Percentiles rank a stretch among this genome's conserved stretches.
Evolutionary conservation across 2,113 vertebrate species (phyloP).

Genomic region (Larimichthys crocea): DNA sequence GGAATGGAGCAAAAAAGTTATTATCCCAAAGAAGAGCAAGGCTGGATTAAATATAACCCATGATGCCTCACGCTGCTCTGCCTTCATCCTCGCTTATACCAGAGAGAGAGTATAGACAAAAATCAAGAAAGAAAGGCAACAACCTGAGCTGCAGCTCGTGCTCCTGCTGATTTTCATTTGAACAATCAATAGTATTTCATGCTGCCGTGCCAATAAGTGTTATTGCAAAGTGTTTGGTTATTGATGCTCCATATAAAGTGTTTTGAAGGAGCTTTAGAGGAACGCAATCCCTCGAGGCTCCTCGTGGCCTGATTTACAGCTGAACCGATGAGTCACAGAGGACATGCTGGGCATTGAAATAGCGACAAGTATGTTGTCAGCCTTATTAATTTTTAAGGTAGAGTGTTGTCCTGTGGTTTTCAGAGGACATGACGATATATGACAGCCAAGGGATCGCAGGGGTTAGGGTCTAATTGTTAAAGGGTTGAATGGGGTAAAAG

Average conservation of each 20-base stretch:
- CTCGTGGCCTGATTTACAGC: constrained; percentile 79
- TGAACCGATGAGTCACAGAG: constrained; percentile 77
- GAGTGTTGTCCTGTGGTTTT: constrained; percentile 71
- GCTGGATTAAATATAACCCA: constrained; percentile 98
- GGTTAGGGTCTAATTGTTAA: constrained; percentile 64
- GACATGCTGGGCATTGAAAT: constrained; percentile 76
- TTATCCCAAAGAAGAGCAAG: constrained; percentile 94
- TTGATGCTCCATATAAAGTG: constrained; percentile 72
- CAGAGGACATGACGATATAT: constrained; percentile 68
- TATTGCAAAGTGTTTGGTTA: constrained; percentile 75
- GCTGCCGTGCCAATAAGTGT: constrained; percentile 71
- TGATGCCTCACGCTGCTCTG: constrained; percentile 91
- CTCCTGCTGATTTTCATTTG: constrained; percentile 60
- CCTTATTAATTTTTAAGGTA: constrained; percentile 81
- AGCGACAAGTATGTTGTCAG: constrained; percentile 74
- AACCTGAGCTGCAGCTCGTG: constrained; percentile 11
- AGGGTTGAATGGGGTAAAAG: constrained; percentile 64
- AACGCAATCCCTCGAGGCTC: constrained; percentile 70
- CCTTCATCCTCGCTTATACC: constrained; percentile 88
- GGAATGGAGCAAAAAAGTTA: constrained; percentile 98
- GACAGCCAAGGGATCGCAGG: constrained; percentile 22
- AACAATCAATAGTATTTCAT: constrained; percentile 63
- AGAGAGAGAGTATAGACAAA: constrained; percentile 68
- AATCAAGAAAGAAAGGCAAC: constrained; percentile 45
- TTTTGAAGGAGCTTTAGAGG: constrained; percentile 75